A percentile compares a stretch with the other conserved stretches of the same genome.
These are phyloP conservation scores for Melanotaenia maccullochi DNA, from an alignment of 2,797 vertebrate species.

Conservation along the genomic window DNA sequence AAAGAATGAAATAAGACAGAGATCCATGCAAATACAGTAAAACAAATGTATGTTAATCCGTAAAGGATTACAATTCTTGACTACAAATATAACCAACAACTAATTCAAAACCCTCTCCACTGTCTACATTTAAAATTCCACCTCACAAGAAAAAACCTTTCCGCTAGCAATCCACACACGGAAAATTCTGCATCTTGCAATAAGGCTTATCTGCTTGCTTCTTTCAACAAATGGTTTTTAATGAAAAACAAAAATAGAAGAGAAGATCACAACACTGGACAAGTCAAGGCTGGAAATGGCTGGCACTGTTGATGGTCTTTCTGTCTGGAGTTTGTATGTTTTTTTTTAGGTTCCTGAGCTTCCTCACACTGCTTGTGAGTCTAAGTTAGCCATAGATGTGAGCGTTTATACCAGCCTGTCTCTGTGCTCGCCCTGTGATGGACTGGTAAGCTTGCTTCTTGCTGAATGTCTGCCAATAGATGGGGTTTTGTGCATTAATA, in stretches of 20 bases:
- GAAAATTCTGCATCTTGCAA: neutral
- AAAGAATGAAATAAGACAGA: neutral
- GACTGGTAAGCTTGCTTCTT: neutral
- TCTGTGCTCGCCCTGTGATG: neutral
- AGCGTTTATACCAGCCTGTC: neutral
- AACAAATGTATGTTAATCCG: neutral
- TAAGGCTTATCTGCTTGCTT: too few relatives aligned
- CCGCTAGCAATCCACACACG: neutral
- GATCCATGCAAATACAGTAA: too few relatives aligned
- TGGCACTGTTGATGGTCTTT: neutral
- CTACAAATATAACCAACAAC: neutral
- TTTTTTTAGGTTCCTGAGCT: neutral
- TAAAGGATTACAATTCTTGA: neutral
- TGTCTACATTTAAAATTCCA: neutral
- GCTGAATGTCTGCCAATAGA: neutral
- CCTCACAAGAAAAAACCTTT: neutral
- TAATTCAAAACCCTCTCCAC: neutral
- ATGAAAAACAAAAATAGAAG: neutral
- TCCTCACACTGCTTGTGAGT: neutral
- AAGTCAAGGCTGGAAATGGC: neutral
- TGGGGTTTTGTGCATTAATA: constrained; percentile 10
- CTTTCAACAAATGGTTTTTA: too few relatives aligned
- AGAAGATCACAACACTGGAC: neutral
- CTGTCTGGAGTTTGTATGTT: neutral
- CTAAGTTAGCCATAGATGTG: neutral